Percentiles rank a stretch among this genome's conserved stretches.
These are phyloP conservation scores for Salpingus planirostris DNA, from an alignment of 2,888 invertebrate species.

Conservation along the genomic window DNA sequence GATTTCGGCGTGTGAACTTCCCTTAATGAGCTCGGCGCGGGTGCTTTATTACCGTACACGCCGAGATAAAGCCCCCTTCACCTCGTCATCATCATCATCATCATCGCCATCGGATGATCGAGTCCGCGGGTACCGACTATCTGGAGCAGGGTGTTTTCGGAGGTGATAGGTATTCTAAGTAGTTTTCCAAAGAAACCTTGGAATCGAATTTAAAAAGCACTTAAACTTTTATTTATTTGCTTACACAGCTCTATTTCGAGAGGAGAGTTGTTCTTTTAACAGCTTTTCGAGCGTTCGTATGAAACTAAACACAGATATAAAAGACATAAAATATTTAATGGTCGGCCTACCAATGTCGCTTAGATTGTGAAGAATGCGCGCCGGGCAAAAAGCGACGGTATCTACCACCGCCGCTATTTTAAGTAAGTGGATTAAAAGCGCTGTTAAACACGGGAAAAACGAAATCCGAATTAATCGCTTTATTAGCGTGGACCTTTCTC, in stretches of 20 bases:
- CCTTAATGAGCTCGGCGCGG: not conserved
- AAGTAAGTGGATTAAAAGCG: no score
- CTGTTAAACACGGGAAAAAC: slow-evolving; percentile 20
- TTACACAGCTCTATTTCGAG: slow-evolving; percentile 16
- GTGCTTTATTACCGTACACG: not conserved
- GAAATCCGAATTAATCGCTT: slow-evolving; percentile 17
- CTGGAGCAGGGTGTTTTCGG: not conserved
- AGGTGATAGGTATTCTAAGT: slow-evolving; percentile 6
- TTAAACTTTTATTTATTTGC: slow-evolving; percentile 17
- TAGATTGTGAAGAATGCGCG: slow-evolving; percentile 20
- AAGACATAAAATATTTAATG: slow-evolving; percentile 26
- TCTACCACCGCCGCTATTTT: not conserved
- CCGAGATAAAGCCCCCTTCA: no score
- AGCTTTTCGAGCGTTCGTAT: slow-evolving; percentile 22
- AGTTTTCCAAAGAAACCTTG: slow-evolving; percentile 15
- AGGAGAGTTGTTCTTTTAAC: slow-evolving; percentile 19
- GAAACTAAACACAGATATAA: slow-evolving; percentile 25
- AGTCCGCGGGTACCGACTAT: not conserved
- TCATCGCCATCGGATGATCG: no score
- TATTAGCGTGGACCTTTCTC: slow-evolving; percentile 11
- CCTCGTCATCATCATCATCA: no score
- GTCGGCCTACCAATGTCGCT: slow-evolving; percentile 22
- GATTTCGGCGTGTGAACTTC: not conserved
- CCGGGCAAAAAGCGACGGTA: no score
- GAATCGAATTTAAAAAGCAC: slow-evolving; percentile 16